Percentiles rank a stretch among this genome's conserved stretches.
Evolutionary conservation across 2,797 vertebrate genomes (phyloP).

Genomic region (Sebastes nivosus): DNA sequence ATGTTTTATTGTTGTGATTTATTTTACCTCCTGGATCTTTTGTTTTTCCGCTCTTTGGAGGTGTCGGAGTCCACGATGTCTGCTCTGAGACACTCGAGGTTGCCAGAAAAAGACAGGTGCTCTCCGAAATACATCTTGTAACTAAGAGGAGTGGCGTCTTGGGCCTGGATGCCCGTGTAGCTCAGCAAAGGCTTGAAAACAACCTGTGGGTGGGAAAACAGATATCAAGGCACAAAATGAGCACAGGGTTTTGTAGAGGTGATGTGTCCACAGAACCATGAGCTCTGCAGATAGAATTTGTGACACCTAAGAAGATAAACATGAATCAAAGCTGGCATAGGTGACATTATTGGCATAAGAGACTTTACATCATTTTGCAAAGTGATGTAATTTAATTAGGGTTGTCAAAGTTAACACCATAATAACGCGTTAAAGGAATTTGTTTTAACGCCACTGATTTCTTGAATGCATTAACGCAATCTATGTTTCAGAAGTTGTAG

Average conservation of each 20-base stretch:
- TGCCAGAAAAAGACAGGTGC: constrained; percentile 97
- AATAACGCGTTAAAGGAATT: too few relatives aligned
- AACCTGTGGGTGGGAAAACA: constrained; percentile 81
- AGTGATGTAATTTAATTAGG: neutral
- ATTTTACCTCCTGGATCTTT: constrained; percentile 89
- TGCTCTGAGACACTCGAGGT: constrained; percentile 94
- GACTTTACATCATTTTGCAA: neutral
- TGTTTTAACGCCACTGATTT: too few relatives aligned
- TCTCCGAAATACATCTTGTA: constrained; percentile 99
- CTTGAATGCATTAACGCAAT: too few relatives aligned
- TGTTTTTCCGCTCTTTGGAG: constrained; percentile 95
- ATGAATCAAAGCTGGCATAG: neutral
- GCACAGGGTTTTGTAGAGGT: too few relatives aligned
- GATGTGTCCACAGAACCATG: too few relatives aligned
- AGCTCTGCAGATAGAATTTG: too few relatives aligned
- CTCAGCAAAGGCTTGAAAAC: constrained; percentile 96
- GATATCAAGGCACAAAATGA: neutral
- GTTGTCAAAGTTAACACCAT: too few relatives aligned
- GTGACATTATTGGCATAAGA: neutral
- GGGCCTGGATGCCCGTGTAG: constrained; percentile 94
- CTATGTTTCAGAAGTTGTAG: too few relatives aligned
- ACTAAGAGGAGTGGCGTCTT: constrained; percentile 92
- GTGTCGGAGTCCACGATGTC: constrained; percentile 99
- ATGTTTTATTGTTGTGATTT: neutral
- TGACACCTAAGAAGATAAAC: too few relatives aligned